These are phyloP conservation scores for Nudaria mundana DNA, from an alignment of 2,888 invertebrate species.

Conservation along the genomic window DNA sequence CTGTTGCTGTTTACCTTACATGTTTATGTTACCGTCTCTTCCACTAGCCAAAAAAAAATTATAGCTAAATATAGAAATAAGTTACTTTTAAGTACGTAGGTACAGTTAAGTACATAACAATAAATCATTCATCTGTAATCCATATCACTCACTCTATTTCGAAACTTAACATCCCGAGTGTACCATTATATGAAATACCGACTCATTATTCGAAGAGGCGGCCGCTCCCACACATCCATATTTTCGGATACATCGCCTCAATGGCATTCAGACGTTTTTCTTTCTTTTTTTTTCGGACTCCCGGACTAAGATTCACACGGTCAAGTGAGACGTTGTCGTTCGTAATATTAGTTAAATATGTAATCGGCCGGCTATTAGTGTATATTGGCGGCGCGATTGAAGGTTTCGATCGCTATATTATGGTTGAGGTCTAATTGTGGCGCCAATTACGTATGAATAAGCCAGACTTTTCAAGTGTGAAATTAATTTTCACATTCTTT, in stretches of 20 bases:
- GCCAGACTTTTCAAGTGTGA: slow-evolving; percentile 6
- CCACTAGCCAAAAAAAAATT: too few relatives aligned
- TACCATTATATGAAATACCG: slow-evolving; percentile 54
- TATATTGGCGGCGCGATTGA: slow-evolving; percentile 48
- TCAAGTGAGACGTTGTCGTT: slow-evolving; percentile 55
- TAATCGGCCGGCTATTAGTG: slow-evolving; percentile 51
- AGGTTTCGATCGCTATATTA: slow-evolving; percentile 49
- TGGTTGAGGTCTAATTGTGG: slow-evolving; percentile 32
- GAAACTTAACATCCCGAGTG: slow-evolving; percentile 21
- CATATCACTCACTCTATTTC: background rate
- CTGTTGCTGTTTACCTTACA: too few relatives aligned
- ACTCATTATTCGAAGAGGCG: slow-evolving; percentile 55
- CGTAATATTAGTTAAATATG: slow-evolving; percentile 31
- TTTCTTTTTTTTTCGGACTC: slow-evolving; percentile 30
- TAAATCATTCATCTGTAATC: too few relatives aligned
- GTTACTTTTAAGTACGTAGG: too few relatives aligned
- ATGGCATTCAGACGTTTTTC: slow-evolving; percentile 46
- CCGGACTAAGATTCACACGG: slow-evolving; percentile 59
- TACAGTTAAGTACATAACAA: too few relatives aligned
- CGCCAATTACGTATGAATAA: slow-evolving; percentile 23
- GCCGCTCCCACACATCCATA: slow-evolving; percentile 56
- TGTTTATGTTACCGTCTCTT: too few relatives aligned
- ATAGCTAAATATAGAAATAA: too few relatives aligned
- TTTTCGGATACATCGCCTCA: slow-evolving; percentile 61
- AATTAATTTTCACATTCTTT: slow-evolving; percentile 13